Percentiles rank a stretch among this genome's conserved stretches.
phyloP scores from a whole-genome alignment of 2,113 vertebrate species.

The Cricetomys ansorgei region DNA sequence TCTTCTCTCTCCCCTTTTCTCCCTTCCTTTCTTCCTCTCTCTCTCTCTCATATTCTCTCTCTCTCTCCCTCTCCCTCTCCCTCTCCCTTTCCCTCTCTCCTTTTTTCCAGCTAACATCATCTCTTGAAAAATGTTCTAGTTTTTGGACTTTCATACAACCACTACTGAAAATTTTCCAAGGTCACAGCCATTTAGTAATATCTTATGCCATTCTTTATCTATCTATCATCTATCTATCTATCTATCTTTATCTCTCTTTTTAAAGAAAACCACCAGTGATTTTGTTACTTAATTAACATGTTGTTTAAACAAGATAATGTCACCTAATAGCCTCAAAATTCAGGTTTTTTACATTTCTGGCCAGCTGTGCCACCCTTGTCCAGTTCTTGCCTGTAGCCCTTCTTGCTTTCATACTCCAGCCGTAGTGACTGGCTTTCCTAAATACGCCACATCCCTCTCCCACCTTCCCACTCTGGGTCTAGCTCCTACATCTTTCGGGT shows the following conservation, averaged over 20 bases:
- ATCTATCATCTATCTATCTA: not conserved
- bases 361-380: not conserved
- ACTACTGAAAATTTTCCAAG: slow-evolving; percentile 40
- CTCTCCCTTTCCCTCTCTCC: not conserved
- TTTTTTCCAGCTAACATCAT: not conserved
- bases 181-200: slow-evolving; percentile 1
- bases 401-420: too few species aligned
- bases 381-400: not conserved
- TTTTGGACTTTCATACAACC: not conserved
- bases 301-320: slow-evolving; percentile 36
- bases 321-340: not conserved
- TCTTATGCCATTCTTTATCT: not conserved
- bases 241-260: too few species aligned
- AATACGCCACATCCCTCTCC: not conserved
- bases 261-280: not conserved
- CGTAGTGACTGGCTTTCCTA: not conserved
- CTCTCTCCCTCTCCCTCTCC: too few species aligned
- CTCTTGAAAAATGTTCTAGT: slow-evolving; percentile 37
- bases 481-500: not conserved
- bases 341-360: not conserved
- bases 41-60: too few species aligned
- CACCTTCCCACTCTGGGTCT: not conserved
- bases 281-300: slow-evolving; percentile 43
- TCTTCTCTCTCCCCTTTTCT: too few species aligned
- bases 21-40: too few species aligned